phyloP scores from a whole-genome alignment of 2,797 vertebrate species.

The Karalla daura region DNA sequence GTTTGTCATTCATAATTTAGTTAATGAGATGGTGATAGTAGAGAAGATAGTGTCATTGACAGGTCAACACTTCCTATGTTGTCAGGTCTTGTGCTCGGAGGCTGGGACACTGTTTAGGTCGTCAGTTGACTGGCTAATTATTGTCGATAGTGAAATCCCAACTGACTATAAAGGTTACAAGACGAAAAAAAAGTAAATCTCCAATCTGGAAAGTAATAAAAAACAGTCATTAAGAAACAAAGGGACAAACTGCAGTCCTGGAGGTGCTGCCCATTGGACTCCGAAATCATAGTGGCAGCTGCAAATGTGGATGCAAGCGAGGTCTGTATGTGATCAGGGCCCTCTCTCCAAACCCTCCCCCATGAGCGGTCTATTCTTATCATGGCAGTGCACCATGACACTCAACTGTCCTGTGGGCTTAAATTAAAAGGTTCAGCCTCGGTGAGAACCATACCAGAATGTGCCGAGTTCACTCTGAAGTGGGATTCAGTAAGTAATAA shows the following conservation, averaged over 20 bases:
- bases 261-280: background rate
- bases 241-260: background rate
- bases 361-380: background rate
- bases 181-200: too few species aligned
- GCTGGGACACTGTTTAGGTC: too few species aligned
- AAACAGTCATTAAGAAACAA: background rate
- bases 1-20: too few species aligned
- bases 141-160: too few species aligned
- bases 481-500: background rate
- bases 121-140: too few species aligned
- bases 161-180: too few species aligned
- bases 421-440: slow-evolving; percentile 19
- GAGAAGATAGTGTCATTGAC: too few species aligned
- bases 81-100: too few species aligned
- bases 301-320: background rate
- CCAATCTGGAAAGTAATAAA: background rate
- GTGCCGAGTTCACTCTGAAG: slow-evolving; percentile 1
- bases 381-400: background rate
- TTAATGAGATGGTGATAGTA: too few species aligned
- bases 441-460: background rate
- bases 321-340: slow-evolving; percentile 7
- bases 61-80: too few species aligned
- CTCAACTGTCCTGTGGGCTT: slow-evolving; percentile 20
- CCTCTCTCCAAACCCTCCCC: background rate
- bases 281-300: background rate